phyloP scores from a whole-genome alignment of 2,113 vertebrate genomes.

The Cynoglossus semilaevis region DNA sequence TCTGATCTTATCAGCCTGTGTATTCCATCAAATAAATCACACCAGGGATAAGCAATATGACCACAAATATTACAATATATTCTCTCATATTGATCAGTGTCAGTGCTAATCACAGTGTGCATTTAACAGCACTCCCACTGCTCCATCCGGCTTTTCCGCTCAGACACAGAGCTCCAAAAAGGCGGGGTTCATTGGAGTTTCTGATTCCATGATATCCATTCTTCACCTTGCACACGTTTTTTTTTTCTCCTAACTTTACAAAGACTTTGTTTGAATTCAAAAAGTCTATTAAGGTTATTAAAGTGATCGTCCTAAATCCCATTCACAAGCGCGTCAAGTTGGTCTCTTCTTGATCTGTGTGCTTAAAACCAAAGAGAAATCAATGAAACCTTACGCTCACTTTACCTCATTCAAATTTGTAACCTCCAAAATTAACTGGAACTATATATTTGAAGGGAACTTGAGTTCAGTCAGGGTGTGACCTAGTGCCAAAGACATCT shows the following conservation, averaged over 20 bases:
- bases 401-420: too few relatives aligned
- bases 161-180: constrained; percentile 15
- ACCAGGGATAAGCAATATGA: constrained; percentile 49
- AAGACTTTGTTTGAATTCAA: constrained; percentile 7
- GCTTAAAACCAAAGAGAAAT: background rate
- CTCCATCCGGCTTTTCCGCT: constrained; percentile 19
- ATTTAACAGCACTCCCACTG: constrained; percentile 20
- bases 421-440: too few relatives aligned
- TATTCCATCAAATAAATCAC: constrained; percentile 64
- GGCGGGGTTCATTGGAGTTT: constrained; percentile 4
- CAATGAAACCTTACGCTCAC: too few relatives aligned
- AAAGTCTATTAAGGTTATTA: constrained; percentile 3
- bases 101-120: constrained; percentile 36
- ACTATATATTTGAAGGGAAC: too few relatives aligned
- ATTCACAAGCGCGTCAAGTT: background rate
- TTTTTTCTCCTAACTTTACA: constrained; percentile 7
- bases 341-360: background rate
- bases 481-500: too few relatives aligned
- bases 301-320: background rate
- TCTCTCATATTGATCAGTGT: constrained; percentile 59
- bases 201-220: constrained; percentile 13
- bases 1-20: constrained; percentile 60
- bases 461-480: too few relatives aligned
- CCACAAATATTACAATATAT: constrained; percentile 62
- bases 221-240: constrained; percentile 8